Conservation (phyloP, 2,797 vertebrate species). For the Channallabes apus region DNA sequence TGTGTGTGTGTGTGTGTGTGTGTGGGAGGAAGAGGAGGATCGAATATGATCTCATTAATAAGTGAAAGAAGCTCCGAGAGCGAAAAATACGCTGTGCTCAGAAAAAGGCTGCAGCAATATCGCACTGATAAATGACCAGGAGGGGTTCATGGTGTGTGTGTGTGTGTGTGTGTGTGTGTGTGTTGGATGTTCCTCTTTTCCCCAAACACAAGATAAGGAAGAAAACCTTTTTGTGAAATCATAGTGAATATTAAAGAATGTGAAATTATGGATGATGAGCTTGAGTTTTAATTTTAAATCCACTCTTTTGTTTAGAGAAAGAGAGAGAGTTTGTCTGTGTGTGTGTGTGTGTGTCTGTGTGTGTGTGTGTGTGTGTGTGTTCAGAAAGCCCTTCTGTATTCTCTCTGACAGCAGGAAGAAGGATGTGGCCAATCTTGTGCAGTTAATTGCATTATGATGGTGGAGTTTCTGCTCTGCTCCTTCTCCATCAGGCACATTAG, state of each 20-base stretch:
- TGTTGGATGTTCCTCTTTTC: background rate
- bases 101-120: constrained; percentile 41
- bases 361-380: background rate
- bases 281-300: constrained; percentile 18
- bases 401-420: constrained; percentile 61
- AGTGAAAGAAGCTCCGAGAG: constrained; percentile 50
- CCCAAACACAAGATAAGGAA: background rate
- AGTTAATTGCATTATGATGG: constrained; percentile 68
- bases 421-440: constrained; percentile 64
- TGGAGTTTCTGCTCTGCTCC: constrained; percentile 63
- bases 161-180: background rate
- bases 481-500: constrained; percentile 64
- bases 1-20: constrained; percentile 28
- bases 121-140: constrained; percentile 37
- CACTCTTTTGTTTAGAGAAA: constrained; percentile 12
- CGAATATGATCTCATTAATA: constrained; percentile 62
- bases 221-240: background rate
- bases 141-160: constrained; percentile 23
- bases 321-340: constrained; percentile 26
- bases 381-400: constrained; percentile 50
- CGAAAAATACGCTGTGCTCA: constrained; percentile 41
- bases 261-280: constrained; percentile 26
- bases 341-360: background rate
- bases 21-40: constrained; percentile 38
- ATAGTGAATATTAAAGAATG: constrained; percentile 10